Evolutionary conservation across 2,888 invertebrate species (phyloP).

Genomic region (Tachina grossa): DNA sequence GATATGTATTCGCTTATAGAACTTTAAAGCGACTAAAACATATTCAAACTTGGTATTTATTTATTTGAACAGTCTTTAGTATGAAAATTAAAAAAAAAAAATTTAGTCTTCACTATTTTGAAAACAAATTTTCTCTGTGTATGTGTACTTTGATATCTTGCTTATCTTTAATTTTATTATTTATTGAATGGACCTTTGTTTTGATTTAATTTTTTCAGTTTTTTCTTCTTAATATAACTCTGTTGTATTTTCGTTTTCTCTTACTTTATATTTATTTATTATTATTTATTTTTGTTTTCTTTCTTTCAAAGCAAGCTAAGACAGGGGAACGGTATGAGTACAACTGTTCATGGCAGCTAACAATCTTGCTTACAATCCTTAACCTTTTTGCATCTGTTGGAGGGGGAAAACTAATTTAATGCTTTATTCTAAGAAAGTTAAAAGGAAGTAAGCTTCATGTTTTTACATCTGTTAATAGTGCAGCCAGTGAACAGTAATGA

Average conservation of each 20-base stretch:
- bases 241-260: slow-evolving; percentile 7
- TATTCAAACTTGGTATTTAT: too few species aligned
- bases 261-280: slow-evolving; percentile 49
- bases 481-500: not conserved
- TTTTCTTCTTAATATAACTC: not conserved
- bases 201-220: slow-evolving; percentile 50
- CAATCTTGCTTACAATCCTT: not conserved
- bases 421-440: slow-evolving; percentile 39
- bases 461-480: slow-evolving; percentile 3
- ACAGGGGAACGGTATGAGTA: not conserved
- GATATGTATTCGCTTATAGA: too few species aligned
- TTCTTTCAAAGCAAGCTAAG: not conserved
- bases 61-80: too few species aligned
- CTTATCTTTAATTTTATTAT: slow-evolving; percentile 53
- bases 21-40: too few species aligned
- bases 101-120: not conserved
- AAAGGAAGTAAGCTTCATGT: slow-evolving; percentile 19
- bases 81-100: not conserved
- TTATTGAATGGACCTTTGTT: slow-evolving; percentile 62
- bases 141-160: slow-evolving; percentile 4
- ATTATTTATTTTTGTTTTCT: slow-evolving; percentile 49
- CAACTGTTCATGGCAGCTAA: not conserved
- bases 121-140: slow-evolving; percentile 17
- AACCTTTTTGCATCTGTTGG: not conserved
- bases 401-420: slow-evolving; percentile 46